Conservation (phyloP, 1,140 invertebrate genomes). For the Drosophila orena region DNA sequence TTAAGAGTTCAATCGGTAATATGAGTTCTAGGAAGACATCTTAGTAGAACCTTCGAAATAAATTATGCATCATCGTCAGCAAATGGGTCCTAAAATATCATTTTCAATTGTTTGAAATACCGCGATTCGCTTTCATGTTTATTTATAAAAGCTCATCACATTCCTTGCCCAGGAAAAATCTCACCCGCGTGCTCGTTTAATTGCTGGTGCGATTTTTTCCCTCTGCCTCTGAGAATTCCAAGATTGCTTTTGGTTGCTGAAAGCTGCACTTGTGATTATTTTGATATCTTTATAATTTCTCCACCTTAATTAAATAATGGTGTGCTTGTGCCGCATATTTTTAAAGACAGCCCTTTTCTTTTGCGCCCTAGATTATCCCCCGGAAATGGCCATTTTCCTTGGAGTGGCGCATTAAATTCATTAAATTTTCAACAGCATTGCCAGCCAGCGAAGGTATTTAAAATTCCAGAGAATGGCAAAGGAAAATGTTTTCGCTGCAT, state of each 20-base stretch:
- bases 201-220: constrained; percentile 3
- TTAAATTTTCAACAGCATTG: constrained; percentile 76
- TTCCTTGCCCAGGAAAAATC: neutral
- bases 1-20: no score
- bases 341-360: constrained; percentile 31
- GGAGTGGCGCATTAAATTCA: constrained; percentile 68
- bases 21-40: no score
- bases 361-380: constrained; percentile 5
- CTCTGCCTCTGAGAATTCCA: neutral
- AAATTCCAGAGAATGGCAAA: constrained; percentile 71
- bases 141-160: constrained; percentile 19
- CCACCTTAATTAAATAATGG: constrained; percentile 44
- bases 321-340: constrained; percentile 1
- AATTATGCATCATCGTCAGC: neutral
- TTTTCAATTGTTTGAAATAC: neutral
- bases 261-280: constrained; percentile 25
- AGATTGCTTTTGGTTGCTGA: neutral
- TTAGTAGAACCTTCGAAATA: neutral
- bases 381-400: constrained; percentile 26
- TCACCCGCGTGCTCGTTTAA: constrained; percentile 1
- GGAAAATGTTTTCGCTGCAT: constrained; percentile 60
- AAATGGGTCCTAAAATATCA: neutral
- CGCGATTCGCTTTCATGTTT: constrained; percentile 17
- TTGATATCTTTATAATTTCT: constrained; percentile 24
- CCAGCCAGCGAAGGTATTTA: constrained; percentile 64